Base-by-base conservation (phyloP, 2,113 vertebrate genomes). In the Prionailurus viverrinus region DNA sequence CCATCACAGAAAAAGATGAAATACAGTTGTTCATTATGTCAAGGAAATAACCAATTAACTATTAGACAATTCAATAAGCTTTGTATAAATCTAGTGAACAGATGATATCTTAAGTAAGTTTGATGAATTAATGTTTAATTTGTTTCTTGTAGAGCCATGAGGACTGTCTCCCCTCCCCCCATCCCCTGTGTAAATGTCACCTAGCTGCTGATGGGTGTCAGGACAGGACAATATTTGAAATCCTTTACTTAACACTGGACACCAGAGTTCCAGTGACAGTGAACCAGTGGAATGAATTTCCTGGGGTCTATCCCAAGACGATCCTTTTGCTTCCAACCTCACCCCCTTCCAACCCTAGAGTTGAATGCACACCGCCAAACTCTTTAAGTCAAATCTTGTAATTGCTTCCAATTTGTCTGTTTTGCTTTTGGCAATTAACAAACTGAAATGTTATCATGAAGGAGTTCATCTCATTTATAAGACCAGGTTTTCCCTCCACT, bases 341-440 rank as follows among this genome's bases (percentile, higher is more conserved):
- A 63, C 14, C 4, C 91, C 83, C 89, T 69, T 73, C 33, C 0
- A 39, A 68, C 80, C 96, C 96, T 58, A 91, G 97, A 98, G 96
- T 58, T 95, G 97, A 98, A 97, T 31, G 85, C 98, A 93, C 94
- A 98, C 33, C 31, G 79, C 96, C 97, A 73, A 97, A 95, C 97
- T 98, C 98, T 97, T 97, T 97, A 97, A 99, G 97, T 98, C 98
- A 98, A 98, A 98, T 98, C 98, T 98, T 89, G 94, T 99, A 99
- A 99, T 98, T 99, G 98, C 98, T 98, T 99, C 98, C 98, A 99
- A 99, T 99, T 99, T 99, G 98, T 98, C 99, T 99, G 98, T 98
- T 99, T 98, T 98, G 98, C 99, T 99, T 99, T 99, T 98, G 98
- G 98, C 99, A 99, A 99, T 99, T 99, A 99, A 98, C 98, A 98